Conservation (phyloP, 2,888 invertebrate genomes). For the Scaeva pyrastri region DNA sequence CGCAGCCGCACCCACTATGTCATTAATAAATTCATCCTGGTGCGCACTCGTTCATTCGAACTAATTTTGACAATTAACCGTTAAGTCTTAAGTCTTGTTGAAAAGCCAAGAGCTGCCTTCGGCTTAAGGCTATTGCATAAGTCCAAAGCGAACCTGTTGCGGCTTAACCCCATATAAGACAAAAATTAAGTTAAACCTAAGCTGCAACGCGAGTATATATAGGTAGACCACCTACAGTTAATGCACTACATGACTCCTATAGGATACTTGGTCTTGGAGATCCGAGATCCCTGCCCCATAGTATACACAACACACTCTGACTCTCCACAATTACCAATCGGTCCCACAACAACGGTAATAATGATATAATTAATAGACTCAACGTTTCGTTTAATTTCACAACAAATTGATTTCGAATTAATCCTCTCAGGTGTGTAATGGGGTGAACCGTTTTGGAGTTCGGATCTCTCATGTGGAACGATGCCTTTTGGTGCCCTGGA, state of each 20-base stretch:
- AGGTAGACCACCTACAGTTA: slow-evolving; percentile 72
- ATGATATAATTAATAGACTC: slow-evolving; percentile 83
- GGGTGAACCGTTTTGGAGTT: slow-evolving; percentile 62
- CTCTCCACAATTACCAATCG: slow-evolving; percentile 26
- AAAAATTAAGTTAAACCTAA: slow-evolving; percentile 48
- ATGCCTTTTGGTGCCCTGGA: slow-evolving; percentile 4
- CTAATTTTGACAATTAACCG: slow-evolving; percentile 74
- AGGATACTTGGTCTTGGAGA: slow-evolving; percentile 32
- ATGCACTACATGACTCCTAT: slow-evolving; percentile 65
- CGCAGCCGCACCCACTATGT: slow-evolving; percentile 71
- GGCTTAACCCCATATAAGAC: slow-evolving; percentile 32
- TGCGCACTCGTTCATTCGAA: slow-evolving; percentile 64
- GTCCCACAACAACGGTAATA: slow-evolving; percentile 68
- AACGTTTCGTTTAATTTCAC: slow-evolving; percentile 81
- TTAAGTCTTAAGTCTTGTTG: slow-evolving; percentile 55
- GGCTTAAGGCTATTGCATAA: slow-evolving; percentile 58
- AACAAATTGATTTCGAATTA: slow-evolving; percentile 83
- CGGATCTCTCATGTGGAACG: slow-evolving; percentile 70
- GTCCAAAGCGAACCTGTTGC: slow-evolving; percentile 70
- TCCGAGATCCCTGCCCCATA: slow-evolving; percentile 7
- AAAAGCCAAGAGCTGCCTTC: slow-evolving; percentile 10
- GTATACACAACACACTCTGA: too few relatives aligned
- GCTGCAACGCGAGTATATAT: slow-evolving; percentile 62
- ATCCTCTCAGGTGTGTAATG: slow-evolving; percentile 82
- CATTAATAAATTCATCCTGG: slow-evolving; percentile 71